Evolutionary conservation across 1,140 invertebrate genomes (phyloP), one percentile per base, ranked within the genome.

Genomic region (Diabrotica undecimpunctata): DNA sequence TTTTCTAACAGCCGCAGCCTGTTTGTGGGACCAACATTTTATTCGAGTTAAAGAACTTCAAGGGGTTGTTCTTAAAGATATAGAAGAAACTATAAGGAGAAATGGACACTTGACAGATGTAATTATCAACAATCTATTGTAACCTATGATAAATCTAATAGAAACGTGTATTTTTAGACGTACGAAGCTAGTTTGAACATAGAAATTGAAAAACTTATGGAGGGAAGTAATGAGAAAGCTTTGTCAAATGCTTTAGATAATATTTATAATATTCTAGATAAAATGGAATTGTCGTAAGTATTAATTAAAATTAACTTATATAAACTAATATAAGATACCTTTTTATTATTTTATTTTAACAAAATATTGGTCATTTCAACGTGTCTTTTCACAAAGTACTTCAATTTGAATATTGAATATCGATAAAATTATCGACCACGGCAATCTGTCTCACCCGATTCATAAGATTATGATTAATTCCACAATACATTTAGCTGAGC

Each of bases 21-120:
- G 46, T 9, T 60, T 72, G 25, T 72, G 68, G 66, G 58, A 66
- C 12, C 61, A 65, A 12, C 69, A 72, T 37, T 72, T 72, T 37
- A 36, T 36, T 14, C 56, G 71, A 65, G 57, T 65, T 7, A 46
- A 66, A 52, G 65, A 65, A 11, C 25, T 66, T 7, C 60, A 69
- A 54, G 7, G 14, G 25, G 25, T 70, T 6, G 56, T 69, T 8
- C 13, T 68, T 5, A 55, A 62, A 67, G 71, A 72, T 51, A 10
- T 72, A 11, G 65, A 59, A 10, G 65, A 69, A 7, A 57, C 61
- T 1, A 61, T 70, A 3, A 38, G 37, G 12, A 37, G 37, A 37
- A 64, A 72, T 53, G 12, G 38, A 13, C 35, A 35, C 8, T 38
- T 14, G 36, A 52, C 14, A 10, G 41, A 46, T n/a, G 41, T 46